Conservation (phyloP, 2,797 vertebrate genomes). For the Argya squamiceps region DNA sequence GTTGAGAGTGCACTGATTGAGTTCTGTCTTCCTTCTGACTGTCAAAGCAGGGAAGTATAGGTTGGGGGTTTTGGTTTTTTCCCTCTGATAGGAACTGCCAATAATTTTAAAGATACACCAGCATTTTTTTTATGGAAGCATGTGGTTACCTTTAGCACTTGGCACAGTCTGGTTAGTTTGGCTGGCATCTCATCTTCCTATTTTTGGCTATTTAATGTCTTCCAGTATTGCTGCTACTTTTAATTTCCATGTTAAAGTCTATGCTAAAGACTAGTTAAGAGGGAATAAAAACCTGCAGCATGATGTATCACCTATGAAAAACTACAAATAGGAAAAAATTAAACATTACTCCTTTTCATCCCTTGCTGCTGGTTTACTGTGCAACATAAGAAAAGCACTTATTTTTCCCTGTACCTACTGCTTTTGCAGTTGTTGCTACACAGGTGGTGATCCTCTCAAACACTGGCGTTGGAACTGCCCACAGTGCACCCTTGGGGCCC, state of each 20-base stretch:
- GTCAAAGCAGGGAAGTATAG: neutral
- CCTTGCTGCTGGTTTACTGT: neutral
- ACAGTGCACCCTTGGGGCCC: neutral
- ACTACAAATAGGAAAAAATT: neutral
- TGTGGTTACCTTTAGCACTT: neutral
- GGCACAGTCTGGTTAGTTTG: neutral
- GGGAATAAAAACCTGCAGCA: neutral
- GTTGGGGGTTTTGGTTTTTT: fast-evolving
- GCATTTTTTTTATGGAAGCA: neutral
- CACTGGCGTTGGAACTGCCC: neutral
- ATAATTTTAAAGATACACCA: neutral
- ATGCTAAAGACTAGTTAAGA: neutral
- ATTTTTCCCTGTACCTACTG: neutral
- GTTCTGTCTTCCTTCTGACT: neutral
- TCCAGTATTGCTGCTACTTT: neutral
- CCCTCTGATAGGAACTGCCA: neutral
- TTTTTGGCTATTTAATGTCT: neutral
- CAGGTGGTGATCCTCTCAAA: neutral
- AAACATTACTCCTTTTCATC: neutral
- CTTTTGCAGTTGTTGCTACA: neutral
- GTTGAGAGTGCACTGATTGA: neutral
- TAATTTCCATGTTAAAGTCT: neutral
- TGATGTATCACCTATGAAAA: neutral
- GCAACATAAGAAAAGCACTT: neutral
- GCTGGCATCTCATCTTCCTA: neutral